Conservation (phyloP, 2,113 vertebrate genomes). For the Spheniscus mendiculus region DNA sequence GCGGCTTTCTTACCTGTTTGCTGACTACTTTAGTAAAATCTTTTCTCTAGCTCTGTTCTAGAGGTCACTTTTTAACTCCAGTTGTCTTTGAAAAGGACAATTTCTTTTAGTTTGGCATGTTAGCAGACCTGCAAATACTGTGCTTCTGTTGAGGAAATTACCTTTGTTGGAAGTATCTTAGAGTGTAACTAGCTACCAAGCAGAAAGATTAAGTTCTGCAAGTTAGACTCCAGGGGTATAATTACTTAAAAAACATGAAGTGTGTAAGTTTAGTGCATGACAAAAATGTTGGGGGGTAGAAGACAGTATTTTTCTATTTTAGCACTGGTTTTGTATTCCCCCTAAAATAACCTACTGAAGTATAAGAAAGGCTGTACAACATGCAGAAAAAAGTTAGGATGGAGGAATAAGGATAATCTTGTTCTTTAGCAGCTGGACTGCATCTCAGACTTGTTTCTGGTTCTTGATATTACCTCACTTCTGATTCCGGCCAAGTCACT, state of each 20-base stretch:
- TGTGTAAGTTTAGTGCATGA: background rate
- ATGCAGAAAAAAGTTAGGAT: background rate
- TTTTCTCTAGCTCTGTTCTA: background rate
- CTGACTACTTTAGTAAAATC: background rate
- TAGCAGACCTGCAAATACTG: background rate
- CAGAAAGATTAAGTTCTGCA: background rate
- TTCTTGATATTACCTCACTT: background rate
- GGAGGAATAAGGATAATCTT: background rate
- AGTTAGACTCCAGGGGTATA: background rate
- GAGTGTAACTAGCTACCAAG: background rate
- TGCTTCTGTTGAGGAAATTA: background rate
- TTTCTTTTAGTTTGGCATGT: background rate
- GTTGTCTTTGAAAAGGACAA: background rate
- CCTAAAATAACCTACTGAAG: background rate
- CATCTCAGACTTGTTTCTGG: background rate
- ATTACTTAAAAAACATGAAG: background rate
- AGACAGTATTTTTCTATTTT: background rate
- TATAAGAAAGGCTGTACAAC: background rate
- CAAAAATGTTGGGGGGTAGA: background rate
- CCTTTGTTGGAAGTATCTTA: background rate
- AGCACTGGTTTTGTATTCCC: background rate
- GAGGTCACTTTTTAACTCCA: background rate
- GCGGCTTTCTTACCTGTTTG: background rate
- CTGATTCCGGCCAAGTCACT: background rate
- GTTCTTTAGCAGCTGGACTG: background rate